These are phyloP conservation scores for Zosterops pallidus DNA, from an alignment of 2,113 vertebrate genomes.

Conservation along the genomic window DNA sequence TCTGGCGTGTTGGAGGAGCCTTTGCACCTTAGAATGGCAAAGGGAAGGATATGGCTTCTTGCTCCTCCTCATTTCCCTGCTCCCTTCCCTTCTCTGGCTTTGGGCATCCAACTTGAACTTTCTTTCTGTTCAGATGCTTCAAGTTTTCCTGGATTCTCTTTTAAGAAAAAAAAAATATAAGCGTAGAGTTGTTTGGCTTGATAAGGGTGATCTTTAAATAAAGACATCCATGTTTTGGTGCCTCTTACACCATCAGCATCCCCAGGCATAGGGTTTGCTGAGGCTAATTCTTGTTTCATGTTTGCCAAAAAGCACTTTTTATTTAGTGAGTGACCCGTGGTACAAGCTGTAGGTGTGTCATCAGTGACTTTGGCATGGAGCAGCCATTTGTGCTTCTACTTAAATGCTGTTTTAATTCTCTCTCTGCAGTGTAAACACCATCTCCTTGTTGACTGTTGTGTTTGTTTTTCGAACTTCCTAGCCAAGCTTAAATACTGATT, in stretches of 20 bases:
- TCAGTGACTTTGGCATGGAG: not conserved
- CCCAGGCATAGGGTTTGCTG: not conserved
- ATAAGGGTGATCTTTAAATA: not conserved
- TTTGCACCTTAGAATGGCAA: constrained; percentile 30
- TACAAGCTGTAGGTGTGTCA: not conserved
- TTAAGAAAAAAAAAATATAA: not conserved
- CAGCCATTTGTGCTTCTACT: not conserved
- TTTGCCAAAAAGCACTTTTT: not conserved
- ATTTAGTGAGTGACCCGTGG: not conserved
- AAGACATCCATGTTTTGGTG: not conserved
- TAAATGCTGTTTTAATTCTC: not conserved
- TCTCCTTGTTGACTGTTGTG: not conserved
- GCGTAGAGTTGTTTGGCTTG: not conserved
- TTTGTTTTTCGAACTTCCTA: constrained; percentile 2
- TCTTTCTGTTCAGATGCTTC: not conserved
- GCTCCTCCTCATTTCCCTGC: not conserved
- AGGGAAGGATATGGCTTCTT: constrained; percentile 8
- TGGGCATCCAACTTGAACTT: not conserved
- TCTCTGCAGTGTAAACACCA: not conserved
- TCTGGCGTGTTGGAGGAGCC: constrained; percentile 45
- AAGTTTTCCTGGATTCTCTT: not conserved
- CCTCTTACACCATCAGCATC: not conserved
- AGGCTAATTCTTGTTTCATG: not conserved
- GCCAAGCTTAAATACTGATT: not conserved
- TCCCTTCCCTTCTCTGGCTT: not conserved